phyloP scores from a whole-genome alignment of 1,140 invertebrate species.

The Hyles vespertilio region DNA sequence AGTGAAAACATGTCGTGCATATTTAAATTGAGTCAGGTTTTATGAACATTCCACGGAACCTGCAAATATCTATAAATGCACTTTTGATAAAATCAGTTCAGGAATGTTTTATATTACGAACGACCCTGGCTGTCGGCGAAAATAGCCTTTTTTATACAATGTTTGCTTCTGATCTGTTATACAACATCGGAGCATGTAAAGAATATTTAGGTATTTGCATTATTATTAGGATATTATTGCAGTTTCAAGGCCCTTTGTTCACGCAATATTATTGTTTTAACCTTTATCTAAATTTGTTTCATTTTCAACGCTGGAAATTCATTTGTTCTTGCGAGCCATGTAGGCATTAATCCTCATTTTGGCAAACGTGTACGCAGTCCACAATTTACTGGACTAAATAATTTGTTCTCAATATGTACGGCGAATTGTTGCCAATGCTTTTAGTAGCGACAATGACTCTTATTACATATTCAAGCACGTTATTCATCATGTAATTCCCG shows the following conservation, averaged over 20 bases:
- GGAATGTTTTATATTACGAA: slow-evolving; percentile 14
- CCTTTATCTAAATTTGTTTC: too few relatives aligned
- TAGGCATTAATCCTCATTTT: slow-evolving; percentile 41
- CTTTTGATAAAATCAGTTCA: slow-evolving; percentile 5
- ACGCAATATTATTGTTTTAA: not conserved
- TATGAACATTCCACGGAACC: too few relatives aligned
- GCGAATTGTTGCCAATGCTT: slow-evolving; percentile 38
- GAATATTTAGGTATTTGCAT: slow-evolving; percentile 1
- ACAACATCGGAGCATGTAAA: slow-evolving; percentile 4
- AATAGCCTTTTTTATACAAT: slow-evolving; percentile 37
- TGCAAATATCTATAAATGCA: not conserved
- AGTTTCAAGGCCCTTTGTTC: not conserved
- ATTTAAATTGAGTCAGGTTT: too few relatives aligned
- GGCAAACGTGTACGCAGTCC: slow-evolving; percentile 25
- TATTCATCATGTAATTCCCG: too few relatives aligned
- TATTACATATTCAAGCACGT: too few relatives aligned
- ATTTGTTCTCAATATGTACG: slow-evolving; percentile 35
- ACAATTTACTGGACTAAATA: slow-evolving; percentile 42
- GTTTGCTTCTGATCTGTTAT: slow-evolving; percentile 29
- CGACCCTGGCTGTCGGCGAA: slow-evolving; percentile 28
- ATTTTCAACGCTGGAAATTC: too few relatives aligned
- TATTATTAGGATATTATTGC: too few relatives aligned
- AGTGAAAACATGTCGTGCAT: too few relatives aligned
- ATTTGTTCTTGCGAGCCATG: not conserved
- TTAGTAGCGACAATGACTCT: slow-evolving; percentile 8